Conservation (phyloP, 2,888 invertebrate species). For the Drosophila hawaiiensis region DNA sequence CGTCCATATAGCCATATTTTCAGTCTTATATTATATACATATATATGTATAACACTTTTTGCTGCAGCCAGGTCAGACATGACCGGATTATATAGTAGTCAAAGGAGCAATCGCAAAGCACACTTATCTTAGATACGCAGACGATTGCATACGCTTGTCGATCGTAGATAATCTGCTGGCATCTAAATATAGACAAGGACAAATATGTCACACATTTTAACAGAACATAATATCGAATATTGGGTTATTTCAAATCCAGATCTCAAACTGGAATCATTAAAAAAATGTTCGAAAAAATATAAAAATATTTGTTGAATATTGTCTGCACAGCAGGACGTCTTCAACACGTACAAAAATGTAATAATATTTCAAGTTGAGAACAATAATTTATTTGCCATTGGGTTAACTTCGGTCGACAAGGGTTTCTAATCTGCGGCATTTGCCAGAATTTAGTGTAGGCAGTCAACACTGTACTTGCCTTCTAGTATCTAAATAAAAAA, state of each 20-base stretch:
- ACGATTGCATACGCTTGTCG: background rate
- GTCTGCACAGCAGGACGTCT: background rate
- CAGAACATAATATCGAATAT: background rate
- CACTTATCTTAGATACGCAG: background rate
- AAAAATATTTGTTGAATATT: background rate
- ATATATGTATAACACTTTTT: background rate
- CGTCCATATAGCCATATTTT: too few species aligned
- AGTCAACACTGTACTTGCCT: slow-evolving; percentile 32
- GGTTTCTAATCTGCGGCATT: too few species aligned
- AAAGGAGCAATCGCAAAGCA: background rate
- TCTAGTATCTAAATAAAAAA: slow-evolving; percentile 14
- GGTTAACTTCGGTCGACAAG: background rate
- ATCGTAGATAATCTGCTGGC: background rate
- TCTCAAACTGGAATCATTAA: background rate
- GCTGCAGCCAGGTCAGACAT: background rate
- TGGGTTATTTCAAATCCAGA: background rate
- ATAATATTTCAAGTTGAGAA: background rate
- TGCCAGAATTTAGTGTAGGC: background rate
- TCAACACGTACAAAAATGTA: background rate
- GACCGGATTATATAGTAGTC: background rate
- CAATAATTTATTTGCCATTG: background rate
- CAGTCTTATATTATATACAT: too few species aligned
- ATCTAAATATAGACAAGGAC: background rate
- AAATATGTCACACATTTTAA: background rate
- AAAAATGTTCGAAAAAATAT: background rate